Conservation (phyloP, 1,140 invertebrate genomes). For the Charaxes varanes region DNA sequence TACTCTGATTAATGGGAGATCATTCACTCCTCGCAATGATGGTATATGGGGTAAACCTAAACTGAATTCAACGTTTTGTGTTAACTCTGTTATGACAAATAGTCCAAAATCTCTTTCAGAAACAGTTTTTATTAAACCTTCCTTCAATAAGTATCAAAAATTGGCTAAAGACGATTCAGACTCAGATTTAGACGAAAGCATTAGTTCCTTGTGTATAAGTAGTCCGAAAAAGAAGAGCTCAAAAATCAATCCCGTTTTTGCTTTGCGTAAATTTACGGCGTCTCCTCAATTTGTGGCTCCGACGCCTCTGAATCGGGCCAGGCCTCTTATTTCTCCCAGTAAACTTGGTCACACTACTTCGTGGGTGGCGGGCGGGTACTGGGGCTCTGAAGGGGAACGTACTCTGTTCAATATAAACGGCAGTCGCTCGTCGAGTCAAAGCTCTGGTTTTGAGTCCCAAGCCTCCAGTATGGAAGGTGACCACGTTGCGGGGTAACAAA, state of each 20-base stretch:
- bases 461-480: conserved; percentile 61
- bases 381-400: conserved; percentile 60
- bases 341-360: conserved; percentile 66
- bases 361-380: conserved; percentile 72
- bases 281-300: conserved; percentile 63
- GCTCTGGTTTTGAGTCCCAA: conserved; percentile 72
- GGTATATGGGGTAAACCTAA: conserved; percentile 55
- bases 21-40: conserved; percentile 48
- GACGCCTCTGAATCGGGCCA: conserved; percentile 34
- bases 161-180: conserved; percentile 56
- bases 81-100: conserved; percentile 40
- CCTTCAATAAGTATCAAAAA: conserved; percentile 62
- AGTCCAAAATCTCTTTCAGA: conserved; percentile 46
- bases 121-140: conserved; percentile 52
- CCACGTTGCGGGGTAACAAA: too few relatives aligned
- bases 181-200: conserved; percentile 67
- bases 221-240: conserved; percentile 48
- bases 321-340: conserved; percentile 67
- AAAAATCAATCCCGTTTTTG: conserved; percentile 54
- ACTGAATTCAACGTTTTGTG: conserved; percentile 55
- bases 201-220: conserved; percentile 60
- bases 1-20: conserved; percentile 45
- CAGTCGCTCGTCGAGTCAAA: conserved; percentile 70
- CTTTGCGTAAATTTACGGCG: conserved; percentile 59
- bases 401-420: conserved; percentile 49